These are phyloP conservation scores for Atlantisia rogersi DNA, from an alignment of 2,113 vertebrate genomes.

Conservation along the genomic window DNA sequence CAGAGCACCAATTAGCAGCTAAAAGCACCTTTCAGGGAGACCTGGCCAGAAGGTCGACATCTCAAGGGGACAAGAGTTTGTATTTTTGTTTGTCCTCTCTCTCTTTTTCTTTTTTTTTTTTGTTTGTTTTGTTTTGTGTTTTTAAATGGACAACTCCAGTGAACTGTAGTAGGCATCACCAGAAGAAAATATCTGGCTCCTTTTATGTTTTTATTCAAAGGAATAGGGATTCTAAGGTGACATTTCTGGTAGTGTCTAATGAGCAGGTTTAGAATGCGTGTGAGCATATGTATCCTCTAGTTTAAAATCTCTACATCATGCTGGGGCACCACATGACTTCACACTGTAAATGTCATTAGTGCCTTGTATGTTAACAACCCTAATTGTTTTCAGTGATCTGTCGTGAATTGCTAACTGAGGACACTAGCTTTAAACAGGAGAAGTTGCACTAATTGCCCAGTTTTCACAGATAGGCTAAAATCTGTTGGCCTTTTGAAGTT, in stretches of 20 bases:
- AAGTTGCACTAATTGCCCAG: conserved; percentile 10
- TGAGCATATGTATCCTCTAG: not conserved
- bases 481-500: conserved; percentile 1
- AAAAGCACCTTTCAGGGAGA: not conserved
- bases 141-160: not conserved
- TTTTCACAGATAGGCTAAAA: conserved; percentile 35
- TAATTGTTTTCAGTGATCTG: conserved; percentile 46
- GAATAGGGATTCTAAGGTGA: not conserved
- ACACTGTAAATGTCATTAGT: conserved; percentile 24
- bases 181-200: not conserved
- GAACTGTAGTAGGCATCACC: not conserved
- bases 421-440: not conserved
- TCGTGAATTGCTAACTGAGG: not conserved
- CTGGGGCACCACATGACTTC: not conserved
- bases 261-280: not conserved
- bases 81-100: not conserved
- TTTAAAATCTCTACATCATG: not conserved
- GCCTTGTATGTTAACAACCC: not conserved
- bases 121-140: not conserved
- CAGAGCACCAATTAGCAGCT: not conserved
- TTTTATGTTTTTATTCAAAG: not conserved
- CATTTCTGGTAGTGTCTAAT: conserved; percentile 13
- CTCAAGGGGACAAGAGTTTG: not conserved
- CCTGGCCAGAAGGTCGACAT: not conserved
- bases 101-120: not conserved